A percentile compares a stretch with the other conserved stretches of the same genome.
phyloP scores from a whole-genome alignment of 2,113 vertebrate species.

The Strix uralensis region DNA sequence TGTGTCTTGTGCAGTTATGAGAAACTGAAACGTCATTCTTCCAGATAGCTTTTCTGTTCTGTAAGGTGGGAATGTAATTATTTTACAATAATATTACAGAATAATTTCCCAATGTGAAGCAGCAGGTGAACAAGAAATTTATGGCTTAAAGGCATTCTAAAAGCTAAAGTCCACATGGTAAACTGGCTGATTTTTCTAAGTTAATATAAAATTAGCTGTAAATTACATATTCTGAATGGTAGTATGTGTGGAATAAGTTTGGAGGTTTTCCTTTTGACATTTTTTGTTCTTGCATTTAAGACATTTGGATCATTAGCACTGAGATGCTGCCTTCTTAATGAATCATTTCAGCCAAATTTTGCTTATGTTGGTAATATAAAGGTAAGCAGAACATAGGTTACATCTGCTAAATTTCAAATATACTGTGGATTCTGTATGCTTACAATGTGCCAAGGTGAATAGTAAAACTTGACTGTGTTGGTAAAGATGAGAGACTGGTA shows the following conservation, averaged over 20 bases:
- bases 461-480: accelerated
- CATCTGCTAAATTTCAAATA: not conserved
- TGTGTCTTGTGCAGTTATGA: not conserved
- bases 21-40: not conserved
- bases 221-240: not conserved
- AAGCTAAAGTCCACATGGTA: not conserved
- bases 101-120: not conserved
- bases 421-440: not conserved
- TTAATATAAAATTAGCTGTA: not conserved
- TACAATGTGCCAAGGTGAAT: not conserved
- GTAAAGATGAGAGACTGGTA: not conserved
- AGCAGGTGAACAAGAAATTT: not conserved
- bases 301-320: not conserved
- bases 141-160: not conserved
- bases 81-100: not conserved
- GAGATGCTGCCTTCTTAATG: not conserved
- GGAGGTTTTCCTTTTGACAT: not conserved
- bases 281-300: not conserved
- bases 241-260: accelerated
- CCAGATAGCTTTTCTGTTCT: not conserved
- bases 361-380: not conserved
- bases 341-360: not conserved
- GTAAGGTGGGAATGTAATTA: not conserved
- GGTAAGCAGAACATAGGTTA: not conserved
- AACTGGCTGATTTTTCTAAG: not conserved